Evolutionary conservation across 2,113 vertebrate species (phyloP).

Genomic region (Candoia aspera): DNA sequence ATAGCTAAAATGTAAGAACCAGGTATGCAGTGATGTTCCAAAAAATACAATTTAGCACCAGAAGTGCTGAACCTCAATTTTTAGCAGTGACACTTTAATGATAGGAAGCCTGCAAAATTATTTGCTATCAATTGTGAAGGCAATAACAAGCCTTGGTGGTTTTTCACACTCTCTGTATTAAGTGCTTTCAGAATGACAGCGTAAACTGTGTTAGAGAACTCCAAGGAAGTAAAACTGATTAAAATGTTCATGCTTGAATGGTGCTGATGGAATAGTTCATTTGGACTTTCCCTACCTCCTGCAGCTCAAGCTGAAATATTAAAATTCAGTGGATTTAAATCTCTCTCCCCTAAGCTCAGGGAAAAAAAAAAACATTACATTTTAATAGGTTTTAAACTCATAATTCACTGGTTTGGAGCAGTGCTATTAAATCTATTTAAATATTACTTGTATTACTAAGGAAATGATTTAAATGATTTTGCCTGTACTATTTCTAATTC

Average conservation of each 20-base stretch:
- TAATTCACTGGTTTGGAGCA: conserved; percentile 86
- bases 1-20: conserved; percentile 67
- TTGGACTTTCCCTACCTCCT: conserved; percentile 87
- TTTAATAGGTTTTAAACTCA: conserved; percentile 89
- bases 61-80: conserved; percentile 84
- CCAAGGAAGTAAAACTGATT: conserved; percentile 89
- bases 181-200: conserved; percentile 88
- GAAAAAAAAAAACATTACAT: conserved; percentile 82
- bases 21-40: conserved; percentile 70
- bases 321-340: conserved; percentile 91
- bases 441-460: conserved; percentile 83
- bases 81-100: conserved; percentile 87
- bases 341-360: conserved; percentile 81
- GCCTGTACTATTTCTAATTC: conserved; percentile 67
- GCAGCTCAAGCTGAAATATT: conserved; percentile 88
- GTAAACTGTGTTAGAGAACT: conserved; percentile 87
- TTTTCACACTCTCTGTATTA: conserved; percentile 88
- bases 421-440: conserved; percentile 84
- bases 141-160: conserved; percentile 87
- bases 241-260: conserved; percentile 90
- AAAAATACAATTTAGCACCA: conserved; percentile 78
- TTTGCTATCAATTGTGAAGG: conserved; percentile 88
- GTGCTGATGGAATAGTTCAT: conserved; percentile 87
- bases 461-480: conserved; percentile 78
- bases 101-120: conserved; percentile 85